Base-by-base conservation (phyloP, 2,113 vertebrate species). In the Cyanistes caeruleus region DNA sequence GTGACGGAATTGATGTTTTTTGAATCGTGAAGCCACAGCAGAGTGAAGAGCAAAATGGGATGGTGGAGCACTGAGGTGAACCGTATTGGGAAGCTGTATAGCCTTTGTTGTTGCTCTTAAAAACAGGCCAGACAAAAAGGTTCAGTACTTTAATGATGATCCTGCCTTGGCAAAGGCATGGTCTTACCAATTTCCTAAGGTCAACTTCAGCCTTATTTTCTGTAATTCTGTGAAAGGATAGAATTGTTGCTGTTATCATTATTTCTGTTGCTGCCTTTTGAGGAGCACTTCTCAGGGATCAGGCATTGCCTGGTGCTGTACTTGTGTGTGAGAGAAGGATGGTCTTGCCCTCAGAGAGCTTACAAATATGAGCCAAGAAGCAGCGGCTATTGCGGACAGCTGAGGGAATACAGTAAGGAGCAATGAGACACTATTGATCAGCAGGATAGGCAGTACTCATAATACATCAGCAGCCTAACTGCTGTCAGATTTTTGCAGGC, bases 401-500 rank as follows among this genome's bases (percentile, higher is more conserved):
- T 81, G 89, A 89, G 93, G 94, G 91, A 92, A 95, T 92, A 78
- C 5, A 22, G 60, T 6, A 7, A 65, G 90, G 83, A 90, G 94
- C 90, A 67, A 27, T 23, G 73, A 87, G 87, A 82, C 0, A 0
- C 86, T 94, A 94, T 95, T 94, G 94, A 94, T 93, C 93, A 92
- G 91, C 69, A 68, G 86, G 86, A 92, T 93, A 77, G 94, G 84
- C 93, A 96, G 49, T 68, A 72, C 94, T 95, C 93, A 89, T 78
- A 84, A 93, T 78, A 91, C 89, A 94, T 95, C 91, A 95, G 80
- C 94, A 95, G 77, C 89, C 62, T 87, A 94, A 87, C 93, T 94
- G 95, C 95, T 97, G 95, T 94, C 96, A 96, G 80, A 48, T 84
- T 84, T 81, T 87, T 89, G 80, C 77, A 92, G 89, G 87, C 96